Base-by-base conservation (phyloP, 1,140 invertebrate genomes). In the Drosophila saltans region DNA sequence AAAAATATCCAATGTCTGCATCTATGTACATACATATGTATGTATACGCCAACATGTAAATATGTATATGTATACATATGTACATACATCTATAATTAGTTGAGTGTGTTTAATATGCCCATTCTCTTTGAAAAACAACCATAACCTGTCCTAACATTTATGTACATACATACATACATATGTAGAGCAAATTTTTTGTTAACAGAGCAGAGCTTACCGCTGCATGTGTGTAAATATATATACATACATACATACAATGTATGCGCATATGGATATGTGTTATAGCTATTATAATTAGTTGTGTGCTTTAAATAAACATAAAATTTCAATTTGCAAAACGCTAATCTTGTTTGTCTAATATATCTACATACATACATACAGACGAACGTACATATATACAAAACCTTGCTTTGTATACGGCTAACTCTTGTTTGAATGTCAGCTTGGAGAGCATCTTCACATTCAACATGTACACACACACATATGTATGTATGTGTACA, bases 401-500 rank as follows among this genome's bases (percentile, higher is more conserved):
- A 81, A 81, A 81, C 79, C 79, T 81, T 81, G 73, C 66, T 64
- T 71, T 59, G 43, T 61, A 66, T 76, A 72, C 67, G 76, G 76
- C 64, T 80, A 71, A 26, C 72, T 77, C 76, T 63, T 56, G 40
- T 84, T 80, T 84, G 81, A 84, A 84, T 84, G 81, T 84, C 81
- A 84, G 73, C 77, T 73, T 67, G 45, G 43, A 68, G 66, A 79
- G 76, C 77, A 72, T 45, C 59, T 68, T 58, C 40, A 59, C 71
- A 30, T 30, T 30, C 28, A 30, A 30, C 28, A 30, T 30, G 28
- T 30, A 30, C 28, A 30, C 28, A 30, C 28, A 30, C 4, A 52
- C 75, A 68, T 59, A 52, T 72, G 39, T 11, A 74, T 26, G 21
- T 57, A 65, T 36, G 21, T 41, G 21, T 39, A 52, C 10, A 48